Conservation (phyloP, 2,113 vertebrate species). For the Erythrolamprus reginae region DNA sequence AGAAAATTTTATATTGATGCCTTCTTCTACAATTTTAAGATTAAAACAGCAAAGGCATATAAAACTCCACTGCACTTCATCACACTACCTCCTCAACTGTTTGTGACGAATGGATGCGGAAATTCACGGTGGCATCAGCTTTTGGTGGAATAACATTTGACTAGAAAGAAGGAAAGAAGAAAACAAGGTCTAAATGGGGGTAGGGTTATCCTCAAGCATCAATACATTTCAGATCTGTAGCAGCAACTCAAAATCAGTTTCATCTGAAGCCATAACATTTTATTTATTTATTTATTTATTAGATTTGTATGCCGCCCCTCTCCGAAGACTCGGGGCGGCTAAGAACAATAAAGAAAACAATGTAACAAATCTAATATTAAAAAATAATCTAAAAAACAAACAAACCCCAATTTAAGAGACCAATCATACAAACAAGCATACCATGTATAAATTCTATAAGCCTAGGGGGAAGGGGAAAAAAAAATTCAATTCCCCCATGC, state of each 20-base stretch:
- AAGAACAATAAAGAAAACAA: too few species aligned
- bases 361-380: too few species aligned
- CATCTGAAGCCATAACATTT: neutral
- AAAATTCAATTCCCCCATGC: too few species aligned
- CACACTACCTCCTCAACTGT: conserved; percentile 77
- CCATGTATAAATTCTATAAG: too few species aligned
- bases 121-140: conserved; percentile 81
- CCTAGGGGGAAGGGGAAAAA: too few species aligned
- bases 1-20: neutral
- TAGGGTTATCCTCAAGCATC: neutral
- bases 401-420: too few species aligned
- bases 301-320: too few species aligned
- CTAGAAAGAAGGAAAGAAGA: conserved; percentile 56
- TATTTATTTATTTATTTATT: too few species aligned
- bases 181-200: neutral
- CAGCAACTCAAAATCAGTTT: neutral
- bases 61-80: neutral
- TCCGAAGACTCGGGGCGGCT: too few species aligned
- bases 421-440: too few species aligned
- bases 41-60: neutral
- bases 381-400: too few species aligned
- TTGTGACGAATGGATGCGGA: conserved; percentile 87
- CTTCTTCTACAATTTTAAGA: neutral
- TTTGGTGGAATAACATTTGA: conserved; percentile 79
- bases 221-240: neutral